A percentile compares a stretch with the other conserved stretches of the same genome.
These are phyloP conservation scores for Setophaga petechia DNA, from an alignment of 2,113 vertebrate genomes.

Conservation along the genomic window DNA sequence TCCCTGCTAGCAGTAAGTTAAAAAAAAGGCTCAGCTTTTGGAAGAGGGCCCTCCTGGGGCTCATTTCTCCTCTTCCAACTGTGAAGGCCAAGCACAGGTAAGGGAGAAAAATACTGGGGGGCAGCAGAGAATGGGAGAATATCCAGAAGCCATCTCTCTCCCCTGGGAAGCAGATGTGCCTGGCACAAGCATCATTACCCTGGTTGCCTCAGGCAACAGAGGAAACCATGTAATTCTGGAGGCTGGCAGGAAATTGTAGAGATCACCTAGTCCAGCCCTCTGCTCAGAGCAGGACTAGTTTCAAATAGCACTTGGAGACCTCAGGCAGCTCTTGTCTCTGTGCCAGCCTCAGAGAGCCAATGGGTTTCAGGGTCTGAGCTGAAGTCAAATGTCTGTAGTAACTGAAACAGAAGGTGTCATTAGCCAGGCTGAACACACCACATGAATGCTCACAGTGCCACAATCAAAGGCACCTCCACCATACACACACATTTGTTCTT, in stretches of 20 bases:
- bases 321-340: not conserved
- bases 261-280: not conserved
- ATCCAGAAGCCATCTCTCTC: not conserved
- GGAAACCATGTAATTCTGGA: not conserved
- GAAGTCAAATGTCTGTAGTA: not conserved
- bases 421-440: not conserved
- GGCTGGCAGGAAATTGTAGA: not conserved
- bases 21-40: not conserved
- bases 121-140: not conserved
- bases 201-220: not conserved
- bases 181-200: not conserved
- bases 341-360: not conserved
- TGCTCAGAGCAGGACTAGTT: not conserved
- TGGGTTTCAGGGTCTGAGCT: not conserved
- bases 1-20: not conserved
- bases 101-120: not conserved
- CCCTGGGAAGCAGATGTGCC: not conserved
- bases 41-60: not conserved
- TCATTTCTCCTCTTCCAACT: not conserved
- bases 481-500: not conserved
- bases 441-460: not conserved
- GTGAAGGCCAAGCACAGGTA: not conserved
- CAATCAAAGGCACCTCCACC: not conserved
- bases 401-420: not conserved
- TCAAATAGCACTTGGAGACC: not conserved